Percentiles rank a stretch among this genome's conserved stretches.
Evolutionary conservation across 2,113 vertebrate species (phyloP).

Genomic region (Pterocles orientalis): DNA sequence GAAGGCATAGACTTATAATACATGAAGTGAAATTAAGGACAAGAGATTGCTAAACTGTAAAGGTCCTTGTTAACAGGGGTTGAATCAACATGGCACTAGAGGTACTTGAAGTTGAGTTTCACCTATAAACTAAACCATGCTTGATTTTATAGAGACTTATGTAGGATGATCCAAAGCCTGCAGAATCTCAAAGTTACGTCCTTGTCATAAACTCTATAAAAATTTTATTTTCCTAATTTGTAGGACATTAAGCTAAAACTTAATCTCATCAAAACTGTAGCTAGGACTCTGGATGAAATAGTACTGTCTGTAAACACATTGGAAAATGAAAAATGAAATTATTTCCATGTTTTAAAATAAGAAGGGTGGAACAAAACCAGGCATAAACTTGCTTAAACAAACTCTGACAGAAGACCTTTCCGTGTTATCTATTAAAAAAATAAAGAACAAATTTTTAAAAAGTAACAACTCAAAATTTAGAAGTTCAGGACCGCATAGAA

Average conservation of each 20-base stretch:
- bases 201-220: background rate
- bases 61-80: background rate
- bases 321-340: background rate
- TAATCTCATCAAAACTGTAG: background rate
- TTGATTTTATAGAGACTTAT: background rate
- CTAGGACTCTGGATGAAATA: background rate
- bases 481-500: background rate
- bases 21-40: background rate
- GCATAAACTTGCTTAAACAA: background rate
- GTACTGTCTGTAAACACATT: background rate
- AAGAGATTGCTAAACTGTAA: background rate
- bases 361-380: background rate
- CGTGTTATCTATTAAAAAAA: background rate
- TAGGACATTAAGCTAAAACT: background rate
- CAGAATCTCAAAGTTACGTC: background rate
- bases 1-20: background rate
- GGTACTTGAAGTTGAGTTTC: background rate
- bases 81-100: background rate
- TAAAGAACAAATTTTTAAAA: too few species aligned
- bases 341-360: background rate
- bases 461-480: too few species aligned
- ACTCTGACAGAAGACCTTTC: background rate
- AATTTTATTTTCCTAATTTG: background rate
- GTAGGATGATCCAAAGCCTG: background rate
- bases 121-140: background rate